These are phyloP conservation scores for Argyresthia goedartella DNA, from an alignment of 2,888 invertebrate species.

Conservation along the genomic window DNA sequence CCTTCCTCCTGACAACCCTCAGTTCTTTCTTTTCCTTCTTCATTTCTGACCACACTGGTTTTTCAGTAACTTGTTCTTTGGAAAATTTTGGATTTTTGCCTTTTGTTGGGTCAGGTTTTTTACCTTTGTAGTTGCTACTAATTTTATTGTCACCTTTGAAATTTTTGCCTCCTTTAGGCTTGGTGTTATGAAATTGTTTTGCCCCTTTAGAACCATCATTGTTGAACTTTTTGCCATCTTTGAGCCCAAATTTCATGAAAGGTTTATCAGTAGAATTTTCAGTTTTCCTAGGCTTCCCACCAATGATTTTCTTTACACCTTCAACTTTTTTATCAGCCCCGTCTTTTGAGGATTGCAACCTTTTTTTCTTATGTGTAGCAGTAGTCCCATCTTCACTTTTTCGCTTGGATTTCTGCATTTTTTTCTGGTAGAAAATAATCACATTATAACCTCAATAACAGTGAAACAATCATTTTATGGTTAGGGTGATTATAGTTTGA, in stretches of 20 bases:
- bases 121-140: conserved; percentile 3
- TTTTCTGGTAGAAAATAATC: conserved; percentile 10
- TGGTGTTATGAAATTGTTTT: neutral
- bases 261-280: conserved; percentile 1
- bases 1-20: conserved; percentile 74
- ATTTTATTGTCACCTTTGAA: neutral
- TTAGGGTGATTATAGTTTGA: neutral
- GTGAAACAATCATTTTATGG: neutral
- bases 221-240: conserved; percentile 17
- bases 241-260: conserved; percentile 6
- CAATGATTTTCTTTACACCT: conserved; percentile 11
- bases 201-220: conserved; percentile 14
- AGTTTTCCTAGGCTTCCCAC: conserved; percentile 11
- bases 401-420: conserved; percentile 50
- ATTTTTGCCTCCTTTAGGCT: neutral
- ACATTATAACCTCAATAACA: neutral
- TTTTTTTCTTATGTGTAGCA: conserved; percentile 36
- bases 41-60: conserved; percentile 79
- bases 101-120: conserved; percentile 19
- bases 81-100: conserved; percentile 17
- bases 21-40: conserved; percentile 83
- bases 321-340: conserved; percentile 13
- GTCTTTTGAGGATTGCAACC: conserved; percentile 22
- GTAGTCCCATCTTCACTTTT: conserved; percentile 31
- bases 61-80: conserved; percentile 36